phyloP scores from a whole-genome alignment of 2,113 vertebrate genomes.

The Lipophrys pholis region DNA sequence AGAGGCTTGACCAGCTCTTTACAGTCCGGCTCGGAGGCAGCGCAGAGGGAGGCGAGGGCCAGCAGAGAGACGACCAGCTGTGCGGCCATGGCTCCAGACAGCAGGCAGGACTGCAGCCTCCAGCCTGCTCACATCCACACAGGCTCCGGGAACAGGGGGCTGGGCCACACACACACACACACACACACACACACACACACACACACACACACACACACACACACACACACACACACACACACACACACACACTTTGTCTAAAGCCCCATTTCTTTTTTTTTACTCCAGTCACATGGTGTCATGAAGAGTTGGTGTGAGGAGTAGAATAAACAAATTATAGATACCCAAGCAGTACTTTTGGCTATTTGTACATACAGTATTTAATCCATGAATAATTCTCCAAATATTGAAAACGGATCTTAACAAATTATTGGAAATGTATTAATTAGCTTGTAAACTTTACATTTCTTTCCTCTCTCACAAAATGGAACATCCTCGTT shows the following conservation, averaged over 20 bases:
- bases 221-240: slow-evolving; percentile 22
- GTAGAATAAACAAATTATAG: too few species aligned
- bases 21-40: slow-evolving; percentile 69
- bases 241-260: slow-evolving; percentile 14
- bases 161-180: slow-evolving; percentile 44
- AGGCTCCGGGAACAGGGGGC: slow-evolving; percentile 61
- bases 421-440: too few species aligned
- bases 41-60: slow-evolving; percentile 67
- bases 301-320: too few species aligned
- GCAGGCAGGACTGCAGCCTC: slow-evolving; percentile 48
- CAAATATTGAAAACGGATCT: too few species aligned
- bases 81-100: slow-evolving; percentile 73
- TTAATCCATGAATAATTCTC: too few species aligned
- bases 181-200: slow-evolving; percentile 15
- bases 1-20: slow-evolving; percentile 76
- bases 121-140: slow-evolving; percentile 50
- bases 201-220: slow-evolving; percentile 7
- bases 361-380: too few species aligned
- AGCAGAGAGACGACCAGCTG: slow-evolving; percentile 71
- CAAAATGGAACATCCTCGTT: too few species aligned
- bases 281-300: too few species aligned
- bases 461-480: too few species aligned
- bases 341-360: too few species aligned
- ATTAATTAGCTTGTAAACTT: too few species aligned
- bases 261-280: too few species aligned